Evolutionary conservation across 2,113 vertebrate genomes (phyloP), one percentile per base, ranked within the genome.

Genomic region (Natator depressus): DNA sequence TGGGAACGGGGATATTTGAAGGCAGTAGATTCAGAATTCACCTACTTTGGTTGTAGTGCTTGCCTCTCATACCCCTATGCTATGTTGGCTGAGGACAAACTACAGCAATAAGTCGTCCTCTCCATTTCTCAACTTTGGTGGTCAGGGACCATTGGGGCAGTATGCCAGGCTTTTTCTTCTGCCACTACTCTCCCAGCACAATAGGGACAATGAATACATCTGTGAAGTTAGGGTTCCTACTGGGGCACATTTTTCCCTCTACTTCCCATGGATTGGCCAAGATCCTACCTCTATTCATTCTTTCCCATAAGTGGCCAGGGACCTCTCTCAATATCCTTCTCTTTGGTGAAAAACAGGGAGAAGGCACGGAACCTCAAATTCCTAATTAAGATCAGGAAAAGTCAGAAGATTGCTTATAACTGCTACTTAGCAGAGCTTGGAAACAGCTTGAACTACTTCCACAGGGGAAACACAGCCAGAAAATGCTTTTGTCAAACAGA

Each of bases 21-120:
- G 4, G 17, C 20, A 72, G 4, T 22, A 87, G 12, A 9, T 91
- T 55, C 78, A 85, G 59, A 85, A 65, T 80, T 89, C 29, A 54
- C 5, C 87, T 8, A 3, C 46, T 91, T 88, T 2, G 22, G 8
- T 31, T 87, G 47, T 0, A 53, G 22, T 3, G 4, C 0, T 35
- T 49, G 1, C 2, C 78, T 81, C 16, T 78, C 19, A 46, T 83
- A 19, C 62, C 17, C 17, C 1, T n/a, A 22, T 55, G 78, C 3
- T 54, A 38, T 35, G 9, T 38, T 38, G 4, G 19, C 35, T 72
- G 65, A 35, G n/a, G 62, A 69, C 29, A 72, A 72, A 38, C 5
- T 4, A 20, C 65, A 38, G 19, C 65, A 72, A n/a, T 17, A 38
- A 72, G n/a, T n/a, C 50, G 19, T 53, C 7, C 12, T 69, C n/a